These are phyloP conservation scores for Lottia gigantea DNA, from an alignment of 2,888 invertebrate genomes.

Conservation along the genomic window DNA sequence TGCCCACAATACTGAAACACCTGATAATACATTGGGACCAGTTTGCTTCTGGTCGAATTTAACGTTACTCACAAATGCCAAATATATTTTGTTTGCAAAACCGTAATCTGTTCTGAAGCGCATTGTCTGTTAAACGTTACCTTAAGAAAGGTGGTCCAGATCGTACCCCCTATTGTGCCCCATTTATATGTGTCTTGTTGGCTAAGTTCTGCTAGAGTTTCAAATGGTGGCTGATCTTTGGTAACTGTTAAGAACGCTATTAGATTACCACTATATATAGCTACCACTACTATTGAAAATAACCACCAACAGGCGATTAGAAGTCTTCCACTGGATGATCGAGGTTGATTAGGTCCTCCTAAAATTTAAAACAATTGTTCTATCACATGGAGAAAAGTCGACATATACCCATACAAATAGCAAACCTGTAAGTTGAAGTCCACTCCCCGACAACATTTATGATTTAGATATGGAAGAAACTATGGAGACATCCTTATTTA, in stretches of 20 bases:
- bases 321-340: constrained; percentile 47
- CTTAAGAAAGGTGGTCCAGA: constrained; percentile 41
- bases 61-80: no score
- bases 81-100: no score
- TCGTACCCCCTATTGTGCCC: constrained; percentile 46
- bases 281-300: constrained; percentile 53
- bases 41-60: no score
- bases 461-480: no score
- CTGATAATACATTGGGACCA: no score
- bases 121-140: constrained; percentile 27
- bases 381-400: no score
- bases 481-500: no score
- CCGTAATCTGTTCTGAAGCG: no score
- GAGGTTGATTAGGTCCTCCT: constrained; percentile 49
- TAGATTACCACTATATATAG: constrained; percentile 61
- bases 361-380: not conserved
- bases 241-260: constrained; percentile 61
- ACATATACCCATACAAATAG: no score
- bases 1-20: no score
- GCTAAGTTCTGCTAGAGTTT: constrained; percentile 47
- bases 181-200: constrained; percentile 44
- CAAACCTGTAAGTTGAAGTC: no score
- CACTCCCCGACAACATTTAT: no score
- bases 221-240: constrained; percentile 50
- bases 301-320: constrained; percentile 52